Conservation (phyloP, 1,140 invertebrate species). For the Drosophila lacteicornis region DNA sequence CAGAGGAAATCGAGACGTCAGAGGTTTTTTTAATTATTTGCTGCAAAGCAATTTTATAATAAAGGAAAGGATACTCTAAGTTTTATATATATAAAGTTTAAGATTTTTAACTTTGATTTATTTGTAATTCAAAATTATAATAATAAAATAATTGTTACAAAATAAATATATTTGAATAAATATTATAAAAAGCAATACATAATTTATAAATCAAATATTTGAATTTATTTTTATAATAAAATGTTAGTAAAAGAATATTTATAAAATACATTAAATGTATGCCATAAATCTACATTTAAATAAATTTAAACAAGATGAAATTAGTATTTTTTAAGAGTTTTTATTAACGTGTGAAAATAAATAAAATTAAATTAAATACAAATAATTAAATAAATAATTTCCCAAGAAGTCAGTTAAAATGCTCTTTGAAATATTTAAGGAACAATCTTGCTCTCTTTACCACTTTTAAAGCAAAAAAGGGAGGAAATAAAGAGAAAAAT, state of each 20-base stretch:
- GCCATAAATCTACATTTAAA: neutral
- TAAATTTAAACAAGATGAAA: neutral
- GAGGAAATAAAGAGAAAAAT: constrained; percentile 5
- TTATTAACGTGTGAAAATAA: too few relatives aligned
- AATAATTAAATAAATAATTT: constrained; percentile 7
- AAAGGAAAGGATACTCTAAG: neutral
- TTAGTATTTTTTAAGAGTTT: too few relatives aligned
- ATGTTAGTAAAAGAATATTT: too few relatives aligned
- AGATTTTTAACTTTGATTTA: too few relatives aligned
- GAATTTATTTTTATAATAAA: too few relatives aligned
- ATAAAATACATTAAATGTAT: neutral
- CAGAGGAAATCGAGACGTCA: constrained; percentile 6
- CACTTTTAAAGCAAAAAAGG: neutral
- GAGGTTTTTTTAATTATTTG: constrained; percentile 50
- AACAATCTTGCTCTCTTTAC: neutral
- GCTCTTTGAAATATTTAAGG: neutral
- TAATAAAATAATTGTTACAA: too few relatives aligned
- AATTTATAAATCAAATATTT: too few relatives aligned
- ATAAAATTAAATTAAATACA: constrained; percentile 6
- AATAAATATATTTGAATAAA: too few relatives aligned
- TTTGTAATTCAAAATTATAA: too few relatives aligned
- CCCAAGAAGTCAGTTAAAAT: neutral
- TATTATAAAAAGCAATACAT: too few relatives aligned
- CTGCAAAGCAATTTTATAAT: constrained; percentile 38
- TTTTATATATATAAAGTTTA: too few relatives aligned